phyloP scores from a whole-genome alignment of 2,797 vertebrate genomes.

The Delichon dasypus region DNA sequence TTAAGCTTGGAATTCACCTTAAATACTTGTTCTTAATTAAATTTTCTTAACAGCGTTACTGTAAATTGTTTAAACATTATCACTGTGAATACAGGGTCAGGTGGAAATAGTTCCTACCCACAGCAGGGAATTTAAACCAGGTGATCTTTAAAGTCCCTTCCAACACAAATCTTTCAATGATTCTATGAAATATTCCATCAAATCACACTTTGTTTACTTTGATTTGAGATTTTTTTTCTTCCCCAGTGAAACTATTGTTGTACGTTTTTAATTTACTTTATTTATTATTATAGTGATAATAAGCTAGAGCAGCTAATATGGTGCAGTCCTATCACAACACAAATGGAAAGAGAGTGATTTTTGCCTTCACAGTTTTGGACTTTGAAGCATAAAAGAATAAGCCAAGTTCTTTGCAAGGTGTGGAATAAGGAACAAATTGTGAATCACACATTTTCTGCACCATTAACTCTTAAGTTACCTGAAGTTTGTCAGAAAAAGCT shows the following conservation, averaged over 20 bases:
- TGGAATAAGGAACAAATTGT: neutral
- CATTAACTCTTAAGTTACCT: neutral
- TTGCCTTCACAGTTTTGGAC: neutral
- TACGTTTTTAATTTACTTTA: neutral
- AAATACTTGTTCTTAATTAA: neutral
- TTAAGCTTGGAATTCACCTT: neutral
- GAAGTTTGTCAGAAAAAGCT: neutral
- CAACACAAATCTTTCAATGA: neutral
- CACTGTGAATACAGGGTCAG: neutral
- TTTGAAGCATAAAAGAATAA: neutral
- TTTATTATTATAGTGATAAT: neutral
- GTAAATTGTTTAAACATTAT: neutral
- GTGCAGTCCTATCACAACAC: neutral
- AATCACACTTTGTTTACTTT: neutral
- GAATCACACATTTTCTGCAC: neutral
- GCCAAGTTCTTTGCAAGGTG: neutral
- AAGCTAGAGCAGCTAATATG: neutral
- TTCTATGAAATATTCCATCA: fast-evolving
- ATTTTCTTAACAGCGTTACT: neutral
- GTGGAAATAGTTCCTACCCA: neutral
- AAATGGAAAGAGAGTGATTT: neutral
- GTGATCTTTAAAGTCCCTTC: neutral
- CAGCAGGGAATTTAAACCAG: neutral
- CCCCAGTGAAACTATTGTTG: neutral
- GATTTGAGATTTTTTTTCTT: neutral